Conservation (phyloP, 2,797 vertebrate genomes). For the Scolopax rusticola region DNA sequence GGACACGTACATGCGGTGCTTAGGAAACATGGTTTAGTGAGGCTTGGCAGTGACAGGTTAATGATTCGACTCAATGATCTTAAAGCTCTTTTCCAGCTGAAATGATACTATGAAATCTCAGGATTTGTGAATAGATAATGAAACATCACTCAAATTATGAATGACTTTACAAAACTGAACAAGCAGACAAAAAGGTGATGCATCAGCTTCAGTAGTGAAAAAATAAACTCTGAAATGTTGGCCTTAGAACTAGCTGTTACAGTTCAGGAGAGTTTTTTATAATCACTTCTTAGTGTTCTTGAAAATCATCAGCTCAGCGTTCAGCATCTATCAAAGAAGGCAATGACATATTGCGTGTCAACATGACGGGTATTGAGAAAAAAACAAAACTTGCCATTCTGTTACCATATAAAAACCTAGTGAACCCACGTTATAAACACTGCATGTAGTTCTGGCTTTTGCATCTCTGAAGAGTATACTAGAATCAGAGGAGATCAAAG, state of each 20-base stretch:
- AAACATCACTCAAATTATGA: background rate
- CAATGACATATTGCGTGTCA: background rate
- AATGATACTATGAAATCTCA: background rate
- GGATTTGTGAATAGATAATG: background rate
- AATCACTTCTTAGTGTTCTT: background rate
- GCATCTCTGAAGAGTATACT: background rate
- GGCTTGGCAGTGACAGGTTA: background rate
- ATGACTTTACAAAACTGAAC: background rate
- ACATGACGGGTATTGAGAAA: background rate
- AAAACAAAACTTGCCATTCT: background rate
- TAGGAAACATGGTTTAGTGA: background rate
- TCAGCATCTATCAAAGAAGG: background rate
- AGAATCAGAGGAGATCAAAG: background rate
- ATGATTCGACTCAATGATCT: background rate
- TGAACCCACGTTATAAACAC: background rate
- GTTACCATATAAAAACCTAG: background rate
- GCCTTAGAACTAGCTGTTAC: background rate
- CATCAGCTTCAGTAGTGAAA: background rate
- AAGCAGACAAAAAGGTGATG: background rate
- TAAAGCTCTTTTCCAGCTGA: background rate
- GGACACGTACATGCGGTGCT: fast-evolving
- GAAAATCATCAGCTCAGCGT: background rate
- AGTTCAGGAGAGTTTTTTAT: background rate
- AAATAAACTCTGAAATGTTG: background rate
- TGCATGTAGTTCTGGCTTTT: background rate